Evolutionary conservation across 2,113 vertebrate genomes (phyloP).

Genomic region (Anseranas semipalmata): DNA sequence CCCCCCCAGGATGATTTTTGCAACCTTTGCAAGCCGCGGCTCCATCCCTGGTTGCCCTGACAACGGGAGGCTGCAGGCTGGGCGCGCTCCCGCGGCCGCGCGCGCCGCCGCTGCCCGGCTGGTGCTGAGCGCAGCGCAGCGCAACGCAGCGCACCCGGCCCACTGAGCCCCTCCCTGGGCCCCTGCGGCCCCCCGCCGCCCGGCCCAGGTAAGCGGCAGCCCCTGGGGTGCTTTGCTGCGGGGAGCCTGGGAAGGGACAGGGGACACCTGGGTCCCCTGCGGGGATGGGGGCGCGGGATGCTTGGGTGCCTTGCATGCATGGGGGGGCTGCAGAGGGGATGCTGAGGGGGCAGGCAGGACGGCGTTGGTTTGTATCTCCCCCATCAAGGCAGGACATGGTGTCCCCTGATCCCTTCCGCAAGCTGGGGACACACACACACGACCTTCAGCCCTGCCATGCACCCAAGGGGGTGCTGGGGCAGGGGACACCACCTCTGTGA

Average conservation of each 20-base stretch:
- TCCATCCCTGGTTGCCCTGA: conserved; percentile 70
- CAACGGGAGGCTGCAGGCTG: conserved; percentile 69
- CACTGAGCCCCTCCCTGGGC: background rate
- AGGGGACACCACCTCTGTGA: background rate
- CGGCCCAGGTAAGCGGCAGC: background rate
- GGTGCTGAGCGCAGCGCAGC: conserved; percentile 3
- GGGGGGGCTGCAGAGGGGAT: background rate
- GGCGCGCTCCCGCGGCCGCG: conserved; percentile 61
- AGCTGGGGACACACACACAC: background rate
- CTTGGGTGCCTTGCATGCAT: background rate
- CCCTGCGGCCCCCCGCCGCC: background rate
- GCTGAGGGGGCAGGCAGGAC: background rate
- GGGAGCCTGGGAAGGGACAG: background rate
- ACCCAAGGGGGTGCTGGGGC: background rate
- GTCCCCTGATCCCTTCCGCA: background rate
- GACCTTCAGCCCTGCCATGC: background rate
- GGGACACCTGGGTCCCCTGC: background rate
- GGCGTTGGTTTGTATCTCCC: background rate
- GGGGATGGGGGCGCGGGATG: background rate
- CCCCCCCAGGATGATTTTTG: background rate
- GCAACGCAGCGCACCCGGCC: background rate
- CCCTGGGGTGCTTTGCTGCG: background rate
- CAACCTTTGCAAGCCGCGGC: conserved; percentile 18
- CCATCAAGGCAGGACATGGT: background rate
- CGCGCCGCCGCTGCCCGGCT: conserved; percentile 41